Evolutionary conservation across 35 echinoderm and acorn worm genomes (phyloP), one percentile per base, ranked within the genome.

Genomic region (Ptychodera flava): DNA sequence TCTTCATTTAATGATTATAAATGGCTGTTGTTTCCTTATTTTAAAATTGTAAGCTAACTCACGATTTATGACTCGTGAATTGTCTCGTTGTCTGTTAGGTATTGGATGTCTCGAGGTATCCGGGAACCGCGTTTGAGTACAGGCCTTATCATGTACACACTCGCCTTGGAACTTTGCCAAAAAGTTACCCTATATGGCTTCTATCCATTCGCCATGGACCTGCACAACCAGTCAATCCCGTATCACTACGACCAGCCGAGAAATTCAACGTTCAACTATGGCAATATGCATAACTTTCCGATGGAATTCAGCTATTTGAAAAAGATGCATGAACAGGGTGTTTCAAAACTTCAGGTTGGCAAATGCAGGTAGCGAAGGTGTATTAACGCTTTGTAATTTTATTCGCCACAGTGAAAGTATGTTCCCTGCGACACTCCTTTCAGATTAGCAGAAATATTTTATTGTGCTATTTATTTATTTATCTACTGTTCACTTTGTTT

Each of bases 251-350:
- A 99, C 38, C 90, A 99, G 16, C 76, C 77, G 1, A 86, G 89
- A 33, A 92, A 92, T 77, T 91, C 79, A 22, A 88, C 94, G 45
- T 94, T 92, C 32, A 82, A 88, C 29, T 94, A 90, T 31, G 82
- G 79, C 28, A 85, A 90, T 35, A 92, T 92, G 33, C 96, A 99
- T 88, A 76, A 82, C 35, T 75, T 99, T 45, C 96, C 96, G 0
- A 93, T 94, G 31, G 96, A 99, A 32, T 99, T 99, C 38, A 93
- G 91, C 16, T 91, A 94, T 33, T 89, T 99, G 76, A 99, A 94
- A 85, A 99, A 92, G 37, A 82, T 99, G 77, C 96, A 99, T 31
- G 85, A 87, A 16, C 76, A 37, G 28, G 96, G 96, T 32, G 86
- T 88, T 32, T 32, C 94, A 14, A 89, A 92, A 77, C 83, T 99